Evolutionary conservation across 1,140 invertebrate species (phyloP), one percentile per base, ranked within the genome.

Genomic region (Grapholita molesta): DNA sequence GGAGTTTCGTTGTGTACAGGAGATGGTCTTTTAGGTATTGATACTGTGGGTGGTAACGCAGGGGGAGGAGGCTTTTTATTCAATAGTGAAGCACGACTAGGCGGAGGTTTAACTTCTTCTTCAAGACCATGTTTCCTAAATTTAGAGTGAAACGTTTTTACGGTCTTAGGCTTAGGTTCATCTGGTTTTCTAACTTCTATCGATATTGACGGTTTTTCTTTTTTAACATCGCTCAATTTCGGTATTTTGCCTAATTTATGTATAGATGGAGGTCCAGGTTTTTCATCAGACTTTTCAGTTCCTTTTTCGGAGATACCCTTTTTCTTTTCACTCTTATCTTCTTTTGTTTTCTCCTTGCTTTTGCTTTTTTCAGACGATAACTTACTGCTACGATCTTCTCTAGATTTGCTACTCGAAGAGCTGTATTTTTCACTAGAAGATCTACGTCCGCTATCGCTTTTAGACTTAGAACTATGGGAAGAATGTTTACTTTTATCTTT

Each of bases 121-220:
- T 96, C 96, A 33, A 97, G 85, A 28, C 96, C 97, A 74, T 96
- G 97, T 33, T 96, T 97, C 67, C 97, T 94, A 89, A 97, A 97
- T 89, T 97, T 97, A 0, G 96, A 96, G 90, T 97, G 96, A 82
- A 96, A 97, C 2, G 96, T 96, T 93, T 97, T 98, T 4, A 97
- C 97, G 48, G 96, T 97, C 90, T 97, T 97, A 0, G 96, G 95
- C 74, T 93, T 92, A 3, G 92, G 85, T 69, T 95, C 95, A 69
- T 93, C 93, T 76, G 94, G 94, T 86, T 95, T 96, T 57, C 95
- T 91, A 70, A 95, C 94, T 91, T 97, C 95, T 73, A 96, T 96
- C 0, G 96, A 96, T 80, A 96, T 96, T 6, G 96, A 96, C 28
- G 95, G 94, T 80, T 96, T 96, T 77, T 96, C 96, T 86, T 89